phyloP scores from a whole-genome alignment of 2,797 vertebrate genomes.

The Poeciliopsis presidionis region DNA sequence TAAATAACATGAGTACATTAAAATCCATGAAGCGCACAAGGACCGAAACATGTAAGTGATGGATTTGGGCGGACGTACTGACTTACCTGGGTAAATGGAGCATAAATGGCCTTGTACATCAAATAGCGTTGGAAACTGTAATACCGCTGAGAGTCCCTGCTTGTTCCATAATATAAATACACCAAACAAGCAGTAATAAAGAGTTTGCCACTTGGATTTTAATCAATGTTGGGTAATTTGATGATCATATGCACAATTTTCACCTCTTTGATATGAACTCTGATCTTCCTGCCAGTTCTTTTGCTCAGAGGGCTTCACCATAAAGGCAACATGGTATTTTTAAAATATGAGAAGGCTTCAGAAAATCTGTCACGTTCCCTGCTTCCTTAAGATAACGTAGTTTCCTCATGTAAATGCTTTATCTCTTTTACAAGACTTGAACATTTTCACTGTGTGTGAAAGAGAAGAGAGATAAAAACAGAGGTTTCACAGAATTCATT shows the following conservation, averaged over 20 bases:
- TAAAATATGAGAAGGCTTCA: not conserved
- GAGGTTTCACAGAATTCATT: slow-evolving; percentile 30
- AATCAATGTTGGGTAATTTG: not conserved
- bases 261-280: slow-evolving; percentile 9
- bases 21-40: not conserved
- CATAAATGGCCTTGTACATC: not conserved
- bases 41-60: not conserved
- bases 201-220: not conserved
- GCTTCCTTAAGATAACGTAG: slow-evolving; percentile 12
- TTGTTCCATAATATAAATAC: not conserved
- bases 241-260: slow-evolving; percentile 17
- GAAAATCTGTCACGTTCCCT: not conserved
- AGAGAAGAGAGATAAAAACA: slow-evolving; percentile 9
- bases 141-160: not conserved
- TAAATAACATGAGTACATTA: too few relatives aligned
- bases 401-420: slow-evolving; percentile 16
- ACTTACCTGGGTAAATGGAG: not conserved
- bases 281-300: slow-evolving; percentile 7
- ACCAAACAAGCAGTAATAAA: not conserved
- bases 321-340: slow-evolving; percentile 15
- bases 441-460: slow-evolving; percentile 23
- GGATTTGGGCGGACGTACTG: not conserved
- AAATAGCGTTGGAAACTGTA: not conserved
- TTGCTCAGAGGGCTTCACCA: slow-evolving; percentile 1
- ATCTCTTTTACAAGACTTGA: slow-evolving; percentile 10